Evolutionary conservation across 2,888 invertebrate genomes (phyloP).

Genomic region (Thymelicus sylvestris): DNA sequence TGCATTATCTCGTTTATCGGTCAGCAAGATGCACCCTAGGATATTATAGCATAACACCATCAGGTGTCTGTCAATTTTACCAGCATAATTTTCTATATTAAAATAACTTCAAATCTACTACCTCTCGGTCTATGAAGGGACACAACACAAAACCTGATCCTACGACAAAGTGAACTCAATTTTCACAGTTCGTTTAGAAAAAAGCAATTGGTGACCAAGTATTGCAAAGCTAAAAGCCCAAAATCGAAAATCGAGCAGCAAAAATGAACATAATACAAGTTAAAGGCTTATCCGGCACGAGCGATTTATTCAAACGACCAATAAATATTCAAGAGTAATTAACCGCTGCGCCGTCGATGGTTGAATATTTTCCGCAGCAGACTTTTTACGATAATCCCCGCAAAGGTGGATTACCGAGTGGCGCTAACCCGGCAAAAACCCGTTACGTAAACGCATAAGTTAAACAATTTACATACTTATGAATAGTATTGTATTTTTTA

Average conservation of each 20-base stretch:
- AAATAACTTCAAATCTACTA: too few relatives aligned
- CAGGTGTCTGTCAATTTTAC: too few relatives aligned
- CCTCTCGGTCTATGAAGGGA: too few relatives aligned
- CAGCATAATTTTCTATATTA: too few relatives aligned
- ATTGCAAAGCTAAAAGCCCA: constrained; percentile 4
- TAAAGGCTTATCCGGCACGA: constrained; percentile 72
- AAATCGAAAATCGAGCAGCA: constrained; percentile 44
- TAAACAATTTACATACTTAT: constrained; percentile 19
- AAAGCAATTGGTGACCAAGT: constrained; percentile 2
- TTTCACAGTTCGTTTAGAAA: neutral
- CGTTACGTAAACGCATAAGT: constrained; percentile 23
- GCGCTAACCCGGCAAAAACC: constrained; percentile 57
- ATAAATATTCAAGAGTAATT: constrained; percentile 84
- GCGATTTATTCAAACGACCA: constrained; percentile 83
- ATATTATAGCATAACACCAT: too few relatives aligned
- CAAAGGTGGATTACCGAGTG: constrained; percentile 75
- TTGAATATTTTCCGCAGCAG: constrained; percentile 74
- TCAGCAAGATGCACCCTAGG: too few relatives aligned
- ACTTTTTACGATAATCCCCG: constrained; percentile 73
- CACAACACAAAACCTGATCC: too few relatives aligned
- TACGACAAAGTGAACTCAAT: neutral
- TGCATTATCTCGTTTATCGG: too few relatives aligned
- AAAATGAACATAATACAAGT: constrained; percentile 73
- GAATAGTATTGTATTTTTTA: constrained; percentile 9
- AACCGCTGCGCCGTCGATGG: constrained; percentile 72